Conservation (phyloP, 1,140 invertebrate genomes). For the Pseudomyrmex concolor region DNA sequence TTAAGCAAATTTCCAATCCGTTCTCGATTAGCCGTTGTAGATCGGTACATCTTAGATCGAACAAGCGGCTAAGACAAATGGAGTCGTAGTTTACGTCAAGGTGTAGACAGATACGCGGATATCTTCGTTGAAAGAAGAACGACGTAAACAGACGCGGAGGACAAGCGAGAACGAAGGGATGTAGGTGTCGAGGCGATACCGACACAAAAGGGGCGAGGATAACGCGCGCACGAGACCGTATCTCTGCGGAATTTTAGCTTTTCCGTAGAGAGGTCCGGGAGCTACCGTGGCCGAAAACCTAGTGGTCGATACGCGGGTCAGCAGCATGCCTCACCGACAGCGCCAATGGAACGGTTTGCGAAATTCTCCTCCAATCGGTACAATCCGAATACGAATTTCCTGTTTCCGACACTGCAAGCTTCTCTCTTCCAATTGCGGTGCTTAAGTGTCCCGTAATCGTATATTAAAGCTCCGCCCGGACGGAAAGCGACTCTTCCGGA, state of each 20-base stretch:
- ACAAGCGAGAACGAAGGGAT: slow-evolving; percentile 56
- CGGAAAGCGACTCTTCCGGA: slow-evolving; percentile 17
- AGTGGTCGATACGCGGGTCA: slow-evolving; percentile 80
- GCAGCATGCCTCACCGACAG: slow-evolving; percentile 79
- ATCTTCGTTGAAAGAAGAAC: slow-evolving; percentile 58
- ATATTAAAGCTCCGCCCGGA: slow-evolving; percentile 64
- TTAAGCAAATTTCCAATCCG: slow-evolving; percentile 38
- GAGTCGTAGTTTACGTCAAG: slow-evolving; percentile 49
- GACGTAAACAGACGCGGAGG: slow-evolving; percentile 64
- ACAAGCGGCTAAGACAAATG: slow-evolving; percentile 26
- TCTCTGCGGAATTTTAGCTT: slow-evolving; percentile 56
- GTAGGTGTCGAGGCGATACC: slow-evolving; percentile 44
- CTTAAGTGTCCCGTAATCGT: slow-evolving; percentile 57
- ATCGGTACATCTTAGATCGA: neutral
- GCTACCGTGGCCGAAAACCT: slow-evolving; percentile 20
- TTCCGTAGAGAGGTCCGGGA: slow-evolving; percentile 24
- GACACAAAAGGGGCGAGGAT: neutral
- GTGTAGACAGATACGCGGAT: slow-evolving; percentile 47
- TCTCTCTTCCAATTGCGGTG: neutral
- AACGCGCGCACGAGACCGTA: slow-evolving; percentile 60
- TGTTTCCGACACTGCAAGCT: slow-evolving; percentile 61
- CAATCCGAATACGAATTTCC: slow-evolving; percentile 75
- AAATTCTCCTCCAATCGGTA: slow-evolving; percentile 74
- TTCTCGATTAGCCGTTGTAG: neutral
- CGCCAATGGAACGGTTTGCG: slow-evolving; percentile 78